Evolutionary conservation across 2,888 invertebrate species (phyloP).

Genomic region (Scaptomyza parva): DNA sequence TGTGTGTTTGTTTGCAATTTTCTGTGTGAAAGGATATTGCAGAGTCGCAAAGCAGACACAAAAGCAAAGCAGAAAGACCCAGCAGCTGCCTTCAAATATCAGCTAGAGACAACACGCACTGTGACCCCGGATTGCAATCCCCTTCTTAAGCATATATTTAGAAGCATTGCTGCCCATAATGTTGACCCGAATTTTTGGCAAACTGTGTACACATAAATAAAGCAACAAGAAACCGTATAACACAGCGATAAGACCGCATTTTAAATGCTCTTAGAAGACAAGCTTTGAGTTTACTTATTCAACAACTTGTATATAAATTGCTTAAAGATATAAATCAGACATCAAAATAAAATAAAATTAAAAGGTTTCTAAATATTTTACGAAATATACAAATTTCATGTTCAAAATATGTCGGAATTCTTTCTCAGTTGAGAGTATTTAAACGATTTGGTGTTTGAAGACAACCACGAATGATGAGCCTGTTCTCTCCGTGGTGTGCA

Average conservation of each 20-base stretch:
- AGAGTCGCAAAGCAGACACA: slow-evolving; percentile 67
- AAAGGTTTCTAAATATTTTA: too few relatives aligned
- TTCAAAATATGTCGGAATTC: not conserved
- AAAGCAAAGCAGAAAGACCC: slow-evolving; percentile 50
- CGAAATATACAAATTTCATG: too few relatives aligned
- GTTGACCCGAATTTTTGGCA: slow-evolving; percentile 80
- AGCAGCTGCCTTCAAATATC: slow-evolving; percentile 48
- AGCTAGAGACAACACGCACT: slow-evolving; percentile 61
- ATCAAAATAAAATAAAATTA: too few relatives aligned
- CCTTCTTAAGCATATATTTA: slow-evolving; percentile 43
- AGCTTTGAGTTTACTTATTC: not conserved
- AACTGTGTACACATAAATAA: slow-evolving; percentile 75
- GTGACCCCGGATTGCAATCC: slow-evolving; percentile 33
- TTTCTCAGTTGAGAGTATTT: slow-evolving; percentile 38
- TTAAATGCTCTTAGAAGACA: slow-evolving; percentile 24
- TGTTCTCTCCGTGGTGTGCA: too few relatives aligned
- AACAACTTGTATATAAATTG: not conserved
- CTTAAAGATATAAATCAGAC: not conserved
- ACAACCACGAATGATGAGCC: slow-evolving; percentile 59
- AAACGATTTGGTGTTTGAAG: slow-evolving; percentile 29
- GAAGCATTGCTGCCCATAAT: slow-evolving; percentile 73
- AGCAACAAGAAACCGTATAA: slow-evolving; percentile 57
- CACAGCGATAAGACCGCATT: slow-evolving; percentile 9
- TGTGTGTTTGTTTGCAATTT: slow-evolving; percentile 71
- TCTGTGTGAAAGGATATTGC: slow-evolving; percentile 75